phyloP scores from a whole-genome alignment of 1,140 invertebrate genomes.

The Drosophila trapezifrons region DNA sequence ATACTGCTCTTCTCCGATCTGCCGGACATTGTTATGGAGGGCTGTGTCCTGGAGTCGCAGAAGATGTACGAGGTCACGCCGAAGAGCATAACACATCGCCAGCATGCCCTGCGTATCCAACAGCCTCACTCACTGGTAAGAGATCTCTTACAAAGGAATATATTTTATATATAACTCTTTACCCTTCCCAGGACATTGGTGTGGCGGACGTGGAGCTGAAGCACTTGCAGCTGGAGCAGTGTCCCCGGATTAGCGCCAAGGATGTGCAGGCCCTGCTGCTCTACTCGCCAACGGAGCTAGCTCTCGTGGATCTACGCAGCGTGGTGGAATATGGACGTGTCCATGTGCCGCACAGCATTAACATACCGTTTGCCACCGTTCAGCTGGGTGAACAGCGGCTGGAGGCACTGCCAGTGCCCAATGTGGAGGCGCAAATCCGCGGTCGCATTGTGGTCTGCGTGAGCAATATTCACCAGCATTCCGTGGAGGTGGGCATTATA shows the following conservation, averaged over 20 bases:
- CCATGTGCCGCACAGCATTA: constrained; percentile 91
- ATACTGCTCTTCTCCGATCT: constrained; percentile 98
- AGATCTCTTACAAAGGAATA: neutral
- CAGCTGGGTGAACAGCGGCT: constrained; percentile 88
- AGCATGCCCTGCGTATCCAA: constrained; percentile 80
- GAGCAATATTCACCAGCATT: constrained; percentile 90
- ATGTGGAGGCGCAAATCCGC: constrained; percentile 85
- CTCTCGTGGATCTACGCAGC: constrained; percentile 91
- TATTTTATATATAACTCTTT: too few species aligned
- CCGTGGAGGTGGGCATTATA: constrained; percentile 87
- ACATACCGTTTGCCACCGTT: constrained; percentile 92
- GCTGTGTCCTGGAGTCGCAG: constrained; percentile 94
- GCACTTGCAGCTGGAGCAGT: constrained; percentile 89
- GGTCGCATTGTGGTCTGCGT: constrained; percentile 91
- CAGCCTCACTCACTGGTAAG: constrained; percentile 50
- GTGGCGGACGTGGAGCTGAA: constrained; percentile 86
- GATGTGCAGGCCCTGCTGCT: constrained; percentile 92
- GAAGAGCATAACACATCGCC: constrained; percentile 93
- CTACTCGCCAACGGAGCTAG: constrained; percentile 87
- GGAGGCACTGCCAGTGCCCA: constrained; percentile 87
- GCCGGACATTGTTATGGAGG: constrained; percentile 98
- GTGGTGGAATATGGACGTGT: constrained; percentile 90
- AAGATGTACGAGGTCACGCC: constrained; percentile 94
- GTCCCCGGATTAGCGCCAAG: constrained; percentile 92
- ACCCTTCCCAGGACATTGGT: constrained; percentile 88